Evolutionary conservation across 2,797 vertebrate species (phyloP).

Genomic region (Acrossocheilus fasciatus): DNA sequence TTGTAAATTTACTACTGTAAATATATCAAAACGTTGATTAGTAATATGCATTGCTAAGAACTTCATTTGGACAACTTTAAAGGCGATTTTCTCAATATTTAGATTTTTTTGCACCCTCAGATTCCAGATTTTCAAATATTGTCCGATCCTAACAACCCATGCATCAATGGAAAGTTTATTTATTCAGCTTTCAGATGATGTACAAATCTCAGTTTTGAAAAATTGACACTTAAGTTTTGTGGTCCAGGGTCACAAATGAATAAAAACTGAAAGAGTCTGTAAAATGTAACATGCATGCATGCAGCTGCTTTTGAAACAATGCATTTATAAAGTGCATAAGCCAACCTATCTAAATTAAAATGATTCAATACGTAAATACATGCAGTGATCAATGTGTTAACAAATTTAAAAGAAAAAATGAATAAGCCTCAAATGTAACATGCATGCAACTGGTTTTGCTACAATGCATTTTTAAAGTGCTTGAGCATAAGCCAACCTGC

Average conservation of each 20-base stretch:
- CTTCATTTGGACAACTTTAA: no score
- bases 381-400: neutral
- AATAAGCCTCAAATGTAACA: neutral
- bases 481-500: neutral
- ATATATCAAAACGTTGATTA: no score
- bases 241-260: constrained; percentile 59
- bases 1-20: no score
- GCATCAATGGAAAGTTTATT: no score
- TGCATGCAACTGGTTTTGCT: neutral
- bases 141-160: no score
- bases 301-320: neutral
- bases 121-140: no score
- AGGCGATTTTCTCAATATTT: no score
- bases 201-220: no score
- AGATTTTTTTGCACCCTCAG: no score
- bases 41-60: no score
- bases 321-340: neutral
- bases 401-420: neutral
- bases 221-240: no score
- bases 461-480: neutral
- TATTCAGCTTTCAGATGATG: no score
- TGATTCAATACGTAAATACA: neutral
- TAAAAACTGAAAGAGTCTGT: constrained; percentile 65
- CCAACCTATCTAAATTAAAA: constrained; percentile 36
- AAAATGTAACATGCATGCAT: constrained; percentile 49